Evolutionary conservation across 2,113 vertebrate species (phyloP), one percentile per base, ranked within the genome.

Genomic region (Chamaea fasciata): DNA sequence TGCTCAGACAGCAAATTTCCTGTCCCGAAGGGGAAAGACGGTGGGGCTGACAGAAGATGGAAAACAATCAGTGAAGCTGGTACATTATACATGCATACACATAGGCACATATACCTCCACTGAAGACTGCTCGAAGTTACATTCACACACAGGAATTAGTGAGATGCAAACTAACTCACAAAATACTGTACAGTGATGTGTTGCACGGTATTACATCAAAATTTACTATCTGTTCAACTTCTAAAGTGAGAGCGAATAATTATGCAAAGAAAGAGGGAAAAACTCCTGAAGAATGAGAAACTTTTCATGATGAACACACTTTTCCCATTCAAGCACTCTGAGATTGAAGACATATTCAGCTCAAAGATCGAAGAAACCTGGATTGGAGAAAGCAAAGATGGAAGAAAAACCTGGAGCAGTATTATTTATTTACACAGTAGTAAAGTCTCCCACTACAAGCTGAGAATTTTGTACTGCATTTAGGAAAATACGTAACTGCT

Each of bases 91-190:
- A 31, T 33, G 28, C 11, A 24, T 16, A n/a, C 5, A 53, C 23
- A 14, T 1, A 63, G 8, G 8, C 20, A 31, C 24, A 75, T n/a
- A 15, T 30, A 52, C 0, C 0, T 15, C 37, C 67, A 42, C 1
- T 67, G 46, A 71, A 59, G 53, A 75, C 15, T 35, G 15, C 20
- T 75, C 33, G 3, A 89, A 71, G 69, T 67, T 56, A 41, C 7
- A 52, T 13, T 60, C 65, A 76, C 0, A 3, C 11, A 56, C 9
- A 23, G 10, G 27, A 23, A 35, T 33, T 21, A 46, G 8, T 26
- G 35, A 85, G 53, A 7, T 49, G 35, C 68, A 73, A 73, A 71
- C 49, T 49, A 71, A 83, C 18, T 50, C 59, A 46, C 10, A 3
- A 71, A 77, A 81, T 26, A 39, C 44, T 33, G 19, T 28, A 52